A percentile compares a stretch with the other conserved stretches of the same genome.
Evolutionary conservation across 2,113 vertebrate species (phyloP).

Genomic region (Hylia prasina): DNA sequence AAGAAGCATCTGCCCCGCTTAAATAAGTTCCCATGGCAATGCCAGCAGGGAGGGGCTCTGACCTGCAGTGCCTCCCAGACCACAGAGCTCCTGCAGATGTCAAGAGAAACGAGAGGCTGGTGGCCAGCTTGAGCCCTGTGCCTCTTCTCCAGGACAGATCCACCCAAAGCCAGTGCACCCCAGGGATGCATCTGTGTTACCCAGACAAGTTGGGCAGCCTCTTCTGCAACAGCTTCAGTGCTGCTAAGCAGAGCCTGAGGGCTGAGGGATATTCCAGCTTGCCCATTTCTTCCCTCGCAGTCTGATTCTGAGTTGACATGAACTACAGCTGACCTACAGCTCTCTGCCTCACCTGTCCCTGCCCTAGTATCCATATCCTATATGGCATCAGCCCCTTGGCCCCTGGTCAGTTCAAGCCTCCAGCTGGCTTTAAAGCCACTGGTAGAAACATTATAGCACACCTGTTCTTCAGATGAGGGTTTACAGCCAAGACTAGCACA

Average conservation of each 20-base stretch:
- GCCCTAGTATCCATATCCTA: conserved; percentile 19
- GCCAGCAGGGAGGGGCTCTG: not conserved
- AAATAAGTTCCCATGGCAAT: not conserved
- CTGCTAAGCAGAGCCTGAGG: not conserved
- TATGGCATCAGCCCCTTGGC: conserved; percentile 52
- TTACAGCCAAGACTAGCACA: conserved; percentile 73
- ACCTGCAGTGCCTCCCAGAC: not conserved
- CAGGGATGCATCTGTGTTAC: not conserved
- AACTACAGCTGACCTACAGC: conserved; percentile 23
- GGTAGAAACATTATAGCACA: conserved; percentile 73
- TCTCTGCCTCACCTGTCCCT: conserved; percentile 16
- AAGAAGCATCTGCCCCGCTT: not conserved
- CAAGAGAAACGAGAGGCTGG: not conserved
- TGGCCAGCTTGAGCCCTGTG: not conserved
- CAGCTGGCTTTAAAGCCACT: conserved; percentile 63
- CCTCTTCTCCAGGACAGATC: not conserved
- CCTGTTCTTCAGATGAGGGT: conserved; percentile 72
- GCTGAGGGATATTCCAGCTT: not conserved
- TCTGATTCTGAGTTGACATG: not conserved
- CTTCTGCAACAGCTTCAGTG: not conserved
- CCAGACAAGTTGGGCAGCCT: not conserved
- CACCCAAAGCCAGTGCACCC: not conserved
- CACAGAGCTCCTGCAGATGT: not conserved
- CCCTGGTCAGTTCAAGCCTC: conserved; percentile 54
- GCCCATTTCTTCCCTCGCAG: not conserved